These are phyloP conservation scores for Ophion ventricosus DNA, from an alignment of 2,888 invertebrate genomes.

Conservation along the genomic window DNA sequence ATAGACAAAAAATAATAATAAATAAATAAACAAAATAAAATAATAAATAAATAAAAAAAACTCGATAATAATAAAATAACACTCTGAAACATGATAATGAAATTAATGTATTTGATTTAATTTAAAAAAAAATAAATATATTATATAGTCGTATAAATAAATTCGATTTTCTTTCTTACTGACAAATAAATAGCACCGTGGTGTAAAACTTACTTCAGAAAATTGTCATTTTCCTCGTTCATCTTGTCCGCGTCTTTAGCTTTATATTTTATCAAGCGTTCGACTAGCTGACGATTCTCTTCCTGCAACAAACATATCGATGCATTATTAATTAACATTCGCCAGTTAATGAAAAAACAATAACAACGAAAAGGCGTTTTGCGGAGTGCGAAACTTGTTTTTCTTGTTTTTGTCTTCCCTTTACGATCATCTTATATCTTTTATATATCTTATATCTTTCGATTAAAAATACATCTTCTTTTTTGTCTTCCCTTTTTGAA, in stretches of 20 bases:
- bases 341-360: background rate
- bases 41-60: too few species aligned
- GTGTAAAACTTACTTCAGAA: slow-evolving; percentile 89
- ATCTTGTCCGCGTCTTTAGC: slow-evolving; percentile 97
- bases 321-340: background rate
- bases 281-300: slow-evolving; percentile 93
- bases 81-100: too few species aligned
- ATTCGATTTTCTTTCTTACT: background rate
- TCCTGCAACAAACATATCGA: slow-evolving; percentile 86
- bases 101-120: too few species aligned
- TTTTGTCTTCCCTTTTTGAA: background rate
- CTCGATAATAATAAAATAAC: too few species aligned
- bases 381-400: too few species aligned
- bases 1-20: too few species aligned
- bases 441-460: too few species aligned
- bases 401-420: too few species aligned
- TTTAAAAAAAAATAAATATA: too few species aligned
- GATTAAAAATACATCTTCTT: background rate
- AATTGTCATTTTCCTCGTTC: slow-evolving; percentile 98
- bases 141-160: too few species aligned
- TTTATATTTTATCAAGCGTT: slow-evolving; percentile 95
- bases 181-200: background rate
- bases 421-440: too few species aligned
- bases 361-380: background rate
- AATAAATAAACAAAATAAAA: too few species aligned